Evolutionary conservation across 1,140 invertebrate species (phyloP).

Genomic region (Frieseomelitta varia): DNA sequence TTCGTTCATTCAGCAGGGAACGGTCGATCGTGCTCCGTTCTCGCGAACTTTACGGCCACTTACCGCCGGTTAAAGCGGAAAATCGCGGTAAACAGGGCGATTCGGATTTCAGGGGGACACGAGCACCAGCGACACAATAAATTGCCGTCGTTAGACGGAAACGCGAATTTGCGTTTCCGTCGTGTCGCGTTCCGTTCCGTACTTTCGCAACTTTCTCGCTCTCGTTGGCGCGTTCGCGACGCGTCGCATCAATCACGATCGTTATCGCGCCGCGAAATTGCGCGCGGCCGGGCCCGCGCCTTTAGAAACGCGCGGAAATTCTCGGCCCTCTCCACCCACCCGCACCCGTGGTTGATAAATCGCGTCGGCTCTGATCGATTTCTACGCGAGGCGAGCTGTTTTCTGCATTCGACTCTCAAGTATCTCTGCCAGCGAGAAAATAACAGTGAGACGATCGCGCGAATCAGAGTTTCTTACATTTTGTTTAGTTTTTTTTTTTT

Average conservation of each 20-base stretch:
- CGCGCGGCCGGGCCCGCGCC: neutral
- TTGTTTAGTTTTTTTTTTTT: no score
- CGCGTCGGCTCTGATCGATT: conserved; percentile 4
- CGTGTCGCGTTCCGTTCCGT: neutral
- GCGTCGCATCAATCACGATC: conserved; percentile 33
- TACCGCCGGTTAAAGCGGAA: neutral
- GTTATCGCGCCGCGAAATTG: conserved; percentile 30
- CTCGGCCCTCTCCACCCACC: neutral
- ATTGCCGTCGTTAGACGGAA: conserved; percentile 49
- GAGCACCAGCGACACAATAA: conserved; percentile 12
- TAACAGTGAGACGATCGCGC: no score
- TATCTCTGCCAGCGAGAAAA: neutral
- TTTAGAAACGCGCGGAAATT: conserved; percentile 2
- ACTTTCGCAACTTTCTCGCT: conserved; percentile 14
- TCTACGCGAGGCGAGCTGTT: neutral
- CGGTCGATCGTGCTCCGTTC: neutral
- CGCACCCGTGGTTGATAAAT: neutral
- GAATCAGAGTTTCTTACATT: neutral
- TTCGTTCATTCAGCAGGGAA: neutral
- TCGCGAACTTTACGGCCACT: neutral
- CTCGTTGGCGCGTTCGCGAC: neutral
- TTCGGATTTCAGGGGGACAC: neutral
- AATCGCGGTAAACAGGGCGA: conserved; percentile 15
- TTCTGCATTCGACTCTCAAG: neutral
- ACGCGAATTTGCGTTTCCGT: conserved; percentile 38